phyloP scores from a whole-genome alignment of 1,140 invertebrate genomes.

The Neodiprion lecontei region DNA sequence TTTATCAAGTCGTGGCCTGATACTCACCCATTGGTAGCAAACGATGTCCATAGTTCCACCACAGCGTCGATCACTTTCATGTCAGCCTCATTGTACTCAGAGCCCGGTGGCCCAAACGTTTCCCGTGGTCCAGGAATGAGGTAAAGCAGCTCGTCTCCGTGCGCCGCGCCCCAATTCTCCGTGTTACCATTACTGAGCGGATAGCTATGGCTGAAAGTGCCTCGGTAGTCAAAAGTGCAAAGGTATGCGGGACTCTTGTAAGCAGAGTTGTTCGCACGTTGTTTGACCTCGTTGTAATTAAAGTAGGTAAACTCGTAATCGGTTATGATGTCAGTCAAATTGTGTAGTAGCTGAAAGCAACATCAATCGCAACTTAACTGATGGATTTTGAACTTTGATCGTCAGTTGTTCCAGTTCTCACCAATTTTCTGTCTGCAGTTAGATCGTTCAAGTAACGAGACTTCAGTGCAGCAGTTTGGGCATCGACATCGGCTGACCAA shows the following conservation, averaged over 20 bases:
- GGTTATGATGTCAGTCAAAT: not conserved
- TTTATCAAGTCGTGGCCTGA: too few relatives aligned
- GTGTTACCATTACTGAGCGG: not conserved
- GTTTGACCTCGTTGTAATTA: not conserved
- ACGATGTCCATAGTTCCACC: not conserved
- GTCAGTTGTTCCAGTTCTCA: not conserved
- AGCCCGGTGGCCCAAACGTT: not conserved
- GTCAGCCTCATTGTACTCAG: not conserved
- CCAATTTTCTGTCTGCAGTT: not conserved
- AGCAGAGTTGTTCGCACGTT: not conserved
- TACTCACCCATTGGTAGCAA: not conserved
- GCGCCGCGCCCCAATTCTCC: not conserved
- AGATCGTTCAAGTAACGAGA: constrained; percentile 1
- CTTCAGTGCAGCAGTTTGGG: not conserved
- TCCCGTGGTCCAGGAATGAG: not conserved
- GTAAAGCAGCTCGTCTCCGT: not conserved
- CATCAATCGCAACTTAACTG: not conserved
- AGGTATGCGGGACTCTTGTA: not conserved
- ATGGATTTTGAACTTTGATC: not conserved
- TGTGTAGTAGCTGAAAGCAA: not conserved
- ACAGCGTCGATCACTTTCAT: not conserved
- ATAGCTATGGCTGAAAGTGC: not conserved
- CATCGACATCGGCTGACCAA: not conserved
- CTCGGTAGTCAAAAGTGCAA: not conserved
- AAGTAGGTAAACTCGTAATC: not conserved